Evolutionary conservation across 2,888 invertebrate species (phyloP).

Genomic region (Aquatica leii): DNA sequence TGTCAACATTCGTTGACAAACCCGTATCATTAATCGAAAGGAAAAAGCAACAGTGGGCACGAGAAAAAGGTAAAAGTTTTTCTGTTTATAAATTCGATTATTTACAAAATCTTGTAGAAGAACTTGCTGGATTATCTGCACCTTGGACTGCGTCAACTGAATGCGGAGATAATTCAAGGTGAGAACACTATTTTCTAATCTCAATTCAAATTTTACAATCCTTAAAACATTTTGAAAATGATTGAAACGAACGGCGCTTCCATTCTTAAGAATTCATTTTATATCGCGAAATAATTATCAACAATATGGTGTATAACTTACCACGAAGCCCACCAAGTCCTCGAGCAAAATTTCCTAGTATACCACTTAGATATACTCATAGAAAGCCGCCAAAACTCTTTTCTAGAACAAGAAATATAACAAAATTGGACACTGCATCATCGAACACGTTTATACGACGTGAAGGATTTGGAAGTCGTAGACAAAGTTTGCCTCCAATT

Average conservation of each 20-base stretch:
- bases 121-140: constrained; percentile 79
- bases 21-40: constrained; percentile 78
- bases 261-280: constrained; percentile 23
- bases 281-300: constrained; percentile 22
- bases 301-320: constrained; percentile 25
- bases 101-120: constrained; percentile 79
- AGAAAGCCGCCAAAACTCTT: constrained; percentile 36
- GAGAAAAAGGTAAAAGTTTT: constrained; percentile 84
- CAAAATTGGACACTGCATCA: constrained; percentile 44
- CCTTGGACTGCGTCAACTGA: constrained; percentile 67
- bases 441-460: constrained; percentile 45
- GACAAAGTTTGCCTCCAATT: constrained; percentile 58
- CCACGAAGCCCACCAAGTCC: constrained; percentile 23
- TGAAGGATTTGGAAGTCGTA: constrained; percentile 41
- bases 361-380: constrained; percentile 30
- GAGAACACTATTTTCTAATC: constrained; percentile 24
- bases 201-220: neutral
- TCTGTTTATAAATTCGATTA: no score
- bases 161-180: constrained; percentile 22
- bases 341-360: constrained; percentile 30
- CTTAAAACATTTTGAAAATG: neutral
- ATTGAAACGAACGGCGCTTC: neutral
- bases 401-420: constrained; percentile 49
- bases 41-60: constrained; percentile 93
- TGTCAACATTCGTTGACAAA: constrained; percentile 51